A percentile compares a stretch with the other conserved stretches of the same genome.
Evolutionary conservation across 2,888 invertebrate species (phyloP).

Genomic region (Elgonia sp.): DNA sequence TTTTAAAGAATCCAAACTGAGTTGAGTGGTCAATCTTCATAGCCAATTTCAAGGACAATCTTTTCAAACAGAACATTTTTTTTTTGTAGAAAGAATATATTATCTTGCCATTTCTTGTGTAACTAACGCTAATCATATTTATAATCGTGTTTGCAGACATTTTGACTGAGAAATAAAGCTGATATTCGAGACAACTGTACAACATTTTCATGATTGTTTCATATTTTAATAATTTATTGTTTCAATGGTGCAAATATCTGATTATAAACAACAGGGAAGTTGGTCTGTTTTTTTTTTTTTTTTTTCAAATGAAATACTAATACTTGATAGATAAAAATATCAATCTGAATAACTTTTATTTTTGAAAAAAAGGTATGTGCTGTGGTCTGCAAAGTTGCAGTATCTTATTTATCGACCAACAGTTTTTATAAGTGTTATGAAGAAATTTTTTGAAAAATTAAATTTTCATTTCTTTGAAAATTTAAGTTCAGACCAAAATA

Average conservation of each 20-base stretch:
- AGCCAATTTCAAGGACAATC: slow-evolving; percentile 2
- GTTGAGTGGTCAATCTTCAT: background rate
- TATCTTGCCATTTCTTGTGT: slow-evolving; percentile 59
- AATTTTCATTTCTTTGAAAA: too few species aligned
- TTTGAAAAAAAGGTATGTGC: too few species aligned
- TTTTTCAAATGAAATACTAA: background rate
- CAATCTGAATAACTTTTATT: too few species aligned
- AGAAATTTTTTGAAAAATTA: too few species aligned
- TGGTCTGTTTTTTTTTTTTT: slow-evolving; percentile 43
- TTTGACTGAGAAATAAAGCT: slow-evolving; percentile 48
- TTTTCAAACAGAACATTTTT: slow-evolving; percentile 43
- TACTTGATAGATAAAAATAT: too few species aligned
- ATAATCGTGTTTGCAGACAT: slow-evolving; percentile 50
- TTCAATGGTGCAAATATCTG: slow-evolving; percentile 53
- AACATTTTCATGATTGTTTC: slow-evolving; percentile 40
- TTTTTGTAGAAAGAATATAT: slow-evolving; percentile 13
- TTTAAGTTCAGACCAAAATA: too few species aligned
- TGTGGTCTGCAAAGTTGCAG: too few species aligned
- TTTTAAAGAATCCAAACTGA: slow-evolving; percentile 24
- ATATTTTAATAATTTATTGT: slow-evolving; percentile 49
- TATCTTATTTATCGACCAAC: too few species aligned
- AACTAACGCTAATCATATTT: slow-evolving; percentile 36
- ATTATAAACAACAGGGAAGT: slow-evolving; percentile 35
- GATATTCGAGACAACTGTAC: slow-evolving; percentile 43
- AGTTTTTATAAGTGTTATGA: too few species aligned